Evolutionary conservation across 2,888 invertebrate genomes (phyloP).

Genomic region (Nomada fabriciana): DNA sequence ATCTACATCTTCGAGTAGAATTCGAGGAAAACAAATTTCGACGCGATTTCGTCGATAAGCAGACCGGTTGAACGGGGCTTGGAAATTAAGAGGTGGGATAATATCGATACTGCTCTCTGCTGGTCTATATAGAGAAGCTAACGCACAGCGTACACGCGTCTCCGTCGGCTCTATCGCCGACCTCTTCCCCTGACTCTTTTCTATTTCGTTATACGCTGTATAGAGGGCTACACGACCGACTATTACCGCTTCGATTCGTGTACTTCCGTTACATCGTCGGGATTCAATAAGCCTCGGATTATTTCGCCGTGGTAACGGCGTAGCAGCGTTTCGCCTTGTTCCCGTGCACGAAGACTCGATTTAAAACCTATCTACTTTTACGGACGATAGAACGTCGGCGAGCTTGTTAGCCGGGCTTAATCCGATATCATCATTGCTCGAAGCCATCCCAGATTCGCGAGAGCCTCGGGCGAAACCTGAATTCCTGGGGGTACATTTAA

Average conservation of each 20-base stretch:
- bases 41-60: slow-evolving; percentile 20
- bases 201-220: slow-evolving; percentile 20
- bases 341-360: slow-evolving; percentile 58
- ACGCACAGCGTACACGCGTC: neutral
- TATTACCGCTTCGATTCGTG: slow-evolving; percentile 51
- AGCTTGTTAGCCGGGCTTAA: slow-evolving; percentile 60
- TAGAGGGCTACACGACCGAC: slow-evolving; percentile 20
- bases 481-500: slow-evolving; percentile 69
- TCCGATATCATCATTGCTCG: slow-evolving; percentile 69
- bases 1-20: slow-evolving; percentile 52
- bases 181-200: neutral
- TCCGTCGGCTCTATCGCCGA: neutral
- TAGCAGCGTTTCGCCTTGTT: slow-evolving; percentile 40
- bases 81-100: slow-evolving; percentile 9
- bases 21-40: neutral
- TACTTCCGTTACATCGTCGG: slow-evolving; percentile 62
- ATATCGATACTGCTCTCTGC: no score
- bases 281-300: slow-evolving; percentile 64
- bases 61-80: neutral
- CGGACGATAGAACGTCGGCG: slow-evolving; percentile 54
- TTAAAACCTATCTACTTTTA: slow-evolving; percentile 70
- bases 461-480: slow-evolving; percentile 69
- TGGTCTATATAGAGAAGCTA: neutral
- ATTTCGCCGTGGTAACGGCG: slow-evolving; percentile 63
- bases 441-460: slow-evolving; percentile 71